Conservation (phyloP, 2,113 vertebrate species). For the Antigone vipio region DNA sequence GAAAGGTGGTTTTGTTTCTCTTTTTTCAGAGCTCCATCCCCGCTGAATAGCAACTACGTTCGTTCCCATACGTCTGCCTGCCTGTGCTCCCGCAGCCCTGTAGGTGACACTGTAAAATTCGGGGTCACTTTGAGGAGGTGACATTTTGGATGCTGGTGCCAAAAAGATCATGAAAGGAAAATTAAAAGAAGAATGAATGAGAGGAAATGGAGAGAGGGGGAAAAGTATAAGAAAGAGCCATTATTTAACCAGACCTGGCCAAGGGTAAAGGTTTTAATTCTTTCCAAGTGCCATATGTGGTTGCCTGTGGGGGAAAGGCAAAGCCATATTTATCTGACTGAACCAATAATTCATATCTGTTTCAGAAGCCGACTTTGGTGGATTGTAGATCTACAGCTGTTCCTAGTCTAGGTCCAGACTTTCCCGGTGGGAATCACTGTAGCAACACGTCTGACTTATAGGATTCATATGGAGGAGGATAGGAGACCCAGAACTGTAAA, state of each 20-base stretch:
- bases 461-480: conserved; percentile 70
- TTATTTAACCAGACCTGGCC: conserved; percentile 66
- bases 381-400: conserved; percentile 73
- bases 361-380: conserved; percentile 74
- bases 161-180: conserved; percentile 60
- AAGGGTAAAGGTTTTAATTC: conserved; percentile 66
- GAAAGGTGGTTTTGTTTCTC: conserved; percentile 38
- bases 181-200: conserved; percentile 64
- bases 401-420: conserved; percentile 67
- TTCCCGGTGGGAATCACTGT: conserved; percentile 70
- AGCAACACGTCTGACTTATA: conserved; percentile 76
- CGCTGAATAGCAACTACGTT: neutral
- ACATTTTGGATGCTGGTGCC: conserved; percentile 25
- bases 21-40: neutral
- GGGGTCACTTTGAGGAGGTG: conserved; percentile 53
- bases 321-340: conserved; percentile 70
- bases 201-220: conserved; percentile 43
- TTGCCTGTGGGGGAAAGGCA: conserved; percentile 62
- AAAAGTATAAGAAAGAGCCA: conserved; percentile 57
- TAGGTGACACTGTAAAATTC: conserved; percentile 60
- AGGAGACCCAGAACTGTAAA: conserved; percentile 74
- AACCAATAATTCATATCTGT: conserved; percentile 76
- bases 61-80: neutral
- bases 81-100: neutral
- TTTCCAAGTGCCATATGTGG: conserved; percentile 71